phyloP scores from a whole-genome alignment of 2,113 vertebrate genomes.

The Sisor rabdophorus region DNA sequence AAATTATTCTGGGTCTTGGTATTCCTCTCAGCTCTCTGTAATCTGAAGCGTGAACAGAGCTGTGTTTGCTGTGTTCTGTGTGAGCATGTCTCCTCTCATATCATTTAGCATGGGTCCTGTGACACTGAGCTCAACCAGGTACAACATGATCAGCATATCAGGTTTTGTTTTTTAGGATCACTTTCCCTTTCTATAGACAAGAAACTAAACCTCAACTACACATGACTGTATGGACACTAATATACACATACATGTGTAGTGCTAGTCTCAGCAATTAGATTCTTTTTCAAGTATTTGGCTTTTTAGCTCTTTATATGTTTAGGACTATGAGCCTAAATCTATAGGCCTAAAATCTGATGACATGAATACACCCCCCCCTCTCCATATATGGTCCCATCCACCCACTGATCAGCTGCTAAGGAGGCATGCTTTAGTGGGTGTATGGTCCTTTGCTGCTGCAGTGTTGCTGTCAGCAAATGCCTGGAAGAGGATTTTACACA shows the following conservation, averaged over 20 bases:
- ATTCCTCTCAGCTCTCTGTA: background rate
- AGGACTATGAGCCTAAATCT: background rate
- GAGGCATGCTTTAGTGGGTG: slow-evolving; percentile 27
- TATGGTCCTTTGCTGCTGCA: slow-evolving; percentile 18
- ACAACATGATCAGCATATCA: slow-evolving; percentile 1
- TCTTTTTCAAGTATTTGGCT: background rate
- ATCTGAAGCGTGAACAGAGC: background rate
- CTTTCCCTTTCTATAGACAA: slow-evolving; percentile 28
- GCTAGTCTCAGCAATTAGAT: background rate
- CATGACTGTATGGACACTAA: background rate
- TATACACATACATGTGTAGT: background rate
- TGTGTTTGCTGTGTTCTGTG: slow-evolving; percentile 2
- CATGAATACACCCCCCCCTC: slow-evolving; percentile 22
- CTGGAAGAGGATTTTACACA: slow-evolving; percentile 11
- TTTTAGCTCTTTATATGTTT: background rate
- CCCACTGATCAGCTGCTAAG: slow-evolving; percentile 45
- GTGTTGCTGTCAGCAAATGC: slow-evolving; percentile 12
- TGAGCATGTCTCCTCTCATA: slow-evolving; percentile 9
- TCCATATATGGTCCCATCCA: slow-evolving; percentile 21
- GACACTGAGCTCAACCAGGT: background rate
- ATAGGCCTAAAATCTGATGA: too few relatives aligned
- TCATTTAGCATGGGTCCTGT: slow-evolving; percentile 19
- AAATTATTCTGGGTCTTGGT: background rate
- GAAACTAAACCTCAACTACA: background rate
- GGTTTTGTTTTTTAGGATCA: slow-evolving; percentile 39